These are phyloP conservation scores for Papio anubis DNA, from an alignment of 2,113 vertebrate species.

Conservation along the genomic window DNA sequence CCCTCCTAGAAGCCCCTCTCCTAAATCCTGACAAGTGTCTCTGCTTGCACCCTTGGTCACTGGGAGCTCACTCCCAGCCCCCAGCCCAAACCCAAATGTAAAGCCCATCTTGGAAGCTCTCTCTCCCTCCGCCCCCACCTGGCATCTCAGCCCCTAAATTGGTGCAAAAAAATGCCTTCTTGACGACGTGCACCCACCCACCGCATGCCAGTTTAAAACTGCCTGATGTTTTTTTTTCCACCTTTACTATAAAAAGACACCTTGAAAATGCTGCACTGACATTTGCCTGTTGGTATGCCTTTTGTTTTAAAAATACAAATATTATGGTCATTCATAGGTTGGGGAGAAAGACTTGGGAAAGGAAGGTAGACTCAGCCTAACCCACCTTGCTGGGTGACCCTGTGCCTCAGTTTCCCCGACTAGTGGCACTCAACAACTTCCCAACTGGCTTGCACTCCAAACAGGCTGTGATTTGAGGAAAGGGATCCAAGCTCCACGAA, in stretches of 20 bases:
- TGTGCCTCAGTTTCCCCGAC: not conserved
- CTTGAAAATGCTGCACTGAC: slow-evolving; percentile 7
- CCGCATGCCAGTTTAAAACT: slow-evolving; percentile 44
- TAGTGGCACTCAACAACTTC: not conserved
- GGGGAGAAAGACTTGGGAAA: not conserved
- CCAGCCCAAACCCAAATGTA: not conserved
- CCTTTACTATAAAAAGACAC: slow-evolving; percentile 75
- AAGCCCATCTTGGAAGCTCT: slow-evolving; percentile 6
- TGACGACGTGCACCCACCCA: slow-evolving; percentile 41
- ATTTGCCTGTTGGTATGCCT: slow-evolving; percentile 13
- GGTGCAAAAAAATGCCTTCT: slow-evolving; percentile 64
- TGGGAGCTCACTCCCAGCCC: not conserved
- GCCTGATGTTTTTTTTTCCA: slow-evolving; percentile 29
- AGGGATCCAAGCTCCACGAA: not conserved
- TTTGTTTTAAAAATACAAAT: not conserved
- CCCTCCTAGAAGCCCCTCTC: not conserved
- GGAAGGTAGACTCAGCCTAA: not conserved
- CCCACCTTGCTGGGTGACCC: not conserved
- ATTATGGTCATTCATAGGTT: not conserved
- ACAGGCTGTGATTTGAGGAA: not conserved
- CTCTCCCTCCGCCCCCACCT: slow-evolving; percentile 28
- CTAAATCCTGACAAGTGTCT: not conserved
- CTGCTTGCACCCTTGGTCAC: not conserved
- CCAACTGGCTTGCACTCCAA: not conserved
- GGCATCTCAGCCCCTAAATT: slow-evolving; percentile 50